Base-by-base conservation (phyloP, 2,113 vertebrate species). In the Salvator merianae region DNA sequence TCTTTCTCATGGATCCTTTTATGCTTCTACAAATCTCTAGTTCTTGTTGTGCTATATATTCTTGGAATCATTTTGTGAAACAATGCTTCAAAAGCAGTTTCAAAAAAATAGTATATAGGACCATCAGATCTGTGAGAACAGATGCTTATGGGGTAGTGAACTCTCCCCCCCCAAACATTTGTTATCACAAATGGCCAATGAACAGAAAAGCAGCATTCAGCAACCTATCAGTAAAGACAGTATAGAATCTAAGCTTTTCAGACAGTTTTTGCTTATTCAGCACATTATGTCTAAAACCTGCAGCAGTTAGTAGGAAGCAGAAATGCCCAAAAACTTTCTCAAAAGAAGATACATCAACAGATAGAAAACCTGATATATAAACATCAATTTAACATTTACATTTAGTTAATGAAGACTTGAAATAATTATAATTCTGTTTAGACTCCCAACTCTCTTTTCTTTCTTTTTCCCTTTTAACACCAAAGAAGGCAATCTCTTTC, bases 401-500 rank as follows among this genome's bases (percentile, higher is more conserved):
- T 32, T 28, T 26, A 73, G 2, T 65, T 30, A 8, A 28, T 65
- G 28, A 65, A 43, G 30, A 69, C 36, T 55, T 77, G 59, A 69
- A 71, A 71, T 50, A 55, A 3, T n/a, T 14, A 22, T 22, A 77
- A 16, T 74, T 53, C 68, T 85, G 75, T 73, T 50, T 47, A 7
- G 59, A 26, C 77, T 84, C 16, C 62, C 59, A 47, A 13, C 20
- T 50, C 16, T 26, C 38, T 28, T 70, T 80, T 62, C 20, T 65
- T 40, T 0, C 10, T 47, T 47, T 47, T n/a, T n/a, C n/a, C 20
- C 28, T 65, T 65, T 65, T 65, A 65, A 65, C 1, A 16, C 2
- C 36, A 34, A 84, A 77, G n/a, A 68, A 69, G 47, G 14, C 59
- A 59, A 47, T 80, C 84, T 75, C 30, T 30, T 88, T 83, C 50